Evolutionary conservation across 1,140 invertebrate genomes (phyloP).

Genomic region (Pararge aegeria): DNA sequence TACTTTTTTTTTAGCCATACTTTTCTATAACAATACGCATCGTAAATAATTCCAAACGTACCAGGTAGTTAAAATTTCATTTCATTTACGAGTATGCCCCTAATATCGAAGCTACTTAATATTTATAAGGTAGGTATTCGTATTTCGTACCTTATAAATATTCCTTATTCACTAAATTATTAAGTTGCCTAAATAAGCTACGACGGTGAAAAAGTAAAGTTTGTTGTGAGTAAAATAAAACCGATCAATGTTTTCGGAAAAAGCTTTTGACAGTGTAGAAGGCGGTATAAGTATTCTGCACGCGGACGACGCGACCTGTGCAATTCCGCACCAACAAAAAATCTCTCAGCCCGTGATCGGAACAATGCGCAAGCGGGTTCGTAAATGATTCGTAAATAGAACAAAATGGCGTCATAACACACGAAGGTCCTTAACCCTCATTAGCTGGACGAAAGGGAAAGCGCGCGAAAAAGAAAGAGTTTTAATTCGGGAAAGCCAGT

Average conservation of each 20-base stretch:
- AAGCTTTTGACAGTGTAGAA: background rate
- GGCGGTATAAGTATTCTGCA: background rate
- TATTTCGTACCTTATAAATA: background rate
- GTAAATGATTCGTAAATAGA: conserved; percentile 52
- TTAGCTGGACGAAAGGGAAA: conserved; percentile 72
- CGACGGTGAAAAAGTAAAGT: background rate
- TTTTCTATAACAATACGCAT: no score
- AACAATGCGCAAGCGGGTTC: conserved; percentile 34
- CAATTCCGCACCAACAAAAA: conserved; percentile 1
- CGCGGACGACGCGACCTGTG: background rate
- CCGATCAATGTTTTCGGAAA: background rate
- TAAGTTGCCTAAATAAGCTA: background rate
- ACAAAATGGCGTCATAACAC: conserved; percentile 53
- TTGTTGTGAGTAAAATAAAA: background rate
- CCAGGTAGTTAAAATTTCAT: background rate
- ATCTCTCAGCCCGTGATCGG: background rate
- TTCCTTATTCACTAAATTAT: background rate
- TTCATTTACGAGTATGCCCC: background rate
- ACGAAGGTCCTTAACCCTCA: conserved; percentile 65
- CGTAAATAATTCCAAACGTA: background rate
- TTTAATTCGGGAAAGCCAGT: conserved; percentile 70
- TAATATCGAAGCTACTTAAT: background rate
- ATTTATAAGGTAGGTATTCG: background rate
- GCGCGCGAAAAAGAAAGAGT: conserved; percentile 64
- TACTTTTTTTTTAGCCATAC: no score